phyloP scores from a whole-genome alignment of 2,113 vertebrate species.

The Passer montanus region DNA sequence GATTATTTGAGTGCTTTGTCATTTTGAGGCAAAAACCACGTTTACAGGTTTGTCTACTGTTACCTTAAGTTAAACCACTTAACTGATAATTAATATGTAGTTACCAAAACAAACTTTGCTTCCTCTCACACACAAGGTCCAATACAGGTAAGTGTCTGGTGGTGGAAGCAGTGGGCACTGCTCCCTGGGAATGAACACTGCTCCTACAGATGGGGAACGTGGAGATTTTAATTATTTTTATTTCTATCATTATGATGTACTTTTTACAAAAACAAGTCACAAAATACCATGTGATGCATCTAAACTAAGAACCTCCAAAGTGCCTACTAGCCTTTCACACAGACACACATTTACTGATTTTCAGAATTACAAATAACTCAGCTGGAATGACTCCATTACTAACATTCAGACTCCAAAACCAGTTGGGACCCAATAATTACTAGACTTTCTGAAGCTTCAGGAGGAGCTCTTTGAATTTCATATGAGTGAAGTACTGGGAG shows the following conservation, averaged over 20 bases:
- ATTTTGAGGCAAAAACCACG: not conserved
- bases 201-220: not conserved
- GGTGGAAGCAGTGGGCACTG: not conserved
- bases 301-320: not conserved
- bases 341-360: not conserved
- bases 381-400: not conserved
- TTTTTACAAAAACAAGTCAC: conserved; percentile 4
- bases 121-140: not conserved
- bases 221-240: not conserved
- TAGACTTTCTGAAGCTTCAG: not conserved
- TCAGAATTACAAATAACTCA: not conserved
- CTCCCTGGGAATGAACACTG: not conserved
- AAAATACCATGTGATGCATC: not conserved
- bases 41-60: not conserved
- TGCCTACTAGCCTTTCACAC: not conserved
- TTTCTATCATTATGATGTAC: not conserved
- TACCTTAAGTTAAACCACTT: not conserved
- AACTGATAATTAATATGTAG: not conserved
- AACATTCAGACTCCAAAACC: not conserved
- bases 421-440: not conserved
- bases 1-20: not conserved
- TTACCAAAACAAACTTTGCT: not conserved
- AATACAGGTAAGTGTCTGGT: not conserved
- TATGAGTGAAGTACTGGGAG: not conserved
- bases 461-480: not conserved